Evolutionary conservation across 2,113 vertebrate genomes (phyloP).

Genomic region (Pedetes capensis): DNA sequence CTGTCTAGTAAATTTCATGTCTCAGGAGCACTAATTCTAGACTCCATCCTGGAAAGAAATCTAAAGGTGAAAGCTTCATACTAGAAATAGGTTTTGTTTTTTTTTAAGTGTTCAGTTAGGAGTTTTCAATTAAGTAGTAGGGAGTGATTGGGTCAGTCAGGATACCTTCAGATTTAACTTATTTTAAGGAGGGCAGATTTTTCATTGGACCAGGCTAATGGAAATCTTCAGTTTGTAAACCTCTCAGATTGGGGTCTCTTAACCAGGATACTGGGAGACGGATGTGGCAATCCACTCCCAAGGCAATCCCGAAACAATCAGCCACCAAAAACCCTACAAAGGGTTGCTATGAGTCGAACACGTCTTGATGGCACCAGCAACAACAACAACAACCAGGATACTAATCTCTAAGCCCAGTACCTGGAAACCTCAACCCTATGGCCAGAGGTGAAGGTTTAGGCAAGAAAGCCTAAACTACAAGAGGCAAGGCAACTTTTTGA

Average conservation of each 20-base stretch:
- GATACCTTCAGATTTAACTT: not conserved
- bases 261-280: not conserved
- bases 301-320: too few species aligned
- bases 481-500: not conserved
- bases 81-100: not conserved
- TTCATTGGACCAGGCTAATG: not conserved
- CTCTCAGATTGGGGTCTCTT: not conserved
- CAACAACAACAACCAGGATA: too few species aligned
- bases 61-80: not conserved
- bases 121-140: not conserved
- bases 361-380: too few species aligned
- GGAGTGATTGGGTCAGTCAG: not conserved
- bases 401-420: not conserved
- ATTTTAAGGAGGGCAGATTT: not conserved
- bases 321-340: too few species aligned
- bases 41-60: constrained; percentile 31
- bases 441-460: not conserved
- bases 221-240: not conserved
- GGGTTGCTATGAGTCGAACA: too few species aligned
- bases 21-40: constrained; percentile 56
- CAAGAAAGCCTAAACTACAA: not conserved
- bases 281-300: too few species aligned
- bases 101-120: not conserved
- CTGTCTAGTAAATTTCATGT: constrained; percentile 29
- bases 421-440: not conserved